These are phyloP conservation scores for Lophotis ruficrista DNA, from an alignment of 2,113 vertebrate genomes.

Conservation along the genomic window DNA sequence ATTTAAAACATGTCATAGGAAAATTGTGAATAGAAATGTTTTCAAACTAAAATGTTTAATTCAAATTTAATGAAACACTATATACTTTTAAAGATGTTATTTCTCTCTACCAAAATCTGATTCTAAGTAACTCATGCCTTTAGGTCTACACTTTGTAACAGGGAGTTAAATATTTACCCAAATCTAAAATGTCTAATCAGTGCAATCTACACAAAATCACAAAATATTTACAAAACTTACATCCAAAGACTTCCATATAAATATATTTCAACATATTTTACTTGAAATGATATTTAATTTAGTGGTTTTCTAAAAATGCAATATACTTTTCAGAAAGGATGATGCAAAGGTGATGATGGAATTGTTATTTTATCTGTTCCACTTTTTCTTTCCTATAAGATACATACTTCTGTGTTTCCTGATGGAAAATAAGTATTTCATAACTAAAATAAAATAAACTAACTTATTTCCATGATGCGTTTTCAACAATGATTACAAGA, in stretches of 20 bases:
- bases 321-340: neutral
- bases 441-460: neutral
- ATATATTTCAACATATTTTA: neutral
- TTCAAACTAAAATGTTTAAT: neutral
- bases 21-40: neutral
- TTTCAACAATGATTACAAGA: neutral
- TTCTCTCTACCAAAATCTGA: neutral
- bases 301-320: neutral
- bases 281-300: neutral
- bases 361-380: neutral
- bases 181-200: neutral
- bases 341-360: neutral
- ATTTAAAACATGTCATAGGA: accelerated
- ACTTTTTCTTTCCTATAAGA: neutral
- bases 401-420: neutral
- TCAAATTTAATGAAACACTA: neutral
- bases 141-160: neutral
- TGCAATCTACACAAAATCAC: neutral
- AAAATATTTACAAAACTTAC: neutral
- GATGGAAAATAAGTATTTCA: neutral
- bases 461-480: neutral
- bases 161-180: neutral
- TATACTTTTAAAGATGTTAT: neutral
- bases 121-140: neutral
- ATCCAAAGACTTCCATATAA: neutral